Evolutionary conservation across 2,797 vertebrate species (phyloP).

Genomic region (Coilia nasus): DNA sequence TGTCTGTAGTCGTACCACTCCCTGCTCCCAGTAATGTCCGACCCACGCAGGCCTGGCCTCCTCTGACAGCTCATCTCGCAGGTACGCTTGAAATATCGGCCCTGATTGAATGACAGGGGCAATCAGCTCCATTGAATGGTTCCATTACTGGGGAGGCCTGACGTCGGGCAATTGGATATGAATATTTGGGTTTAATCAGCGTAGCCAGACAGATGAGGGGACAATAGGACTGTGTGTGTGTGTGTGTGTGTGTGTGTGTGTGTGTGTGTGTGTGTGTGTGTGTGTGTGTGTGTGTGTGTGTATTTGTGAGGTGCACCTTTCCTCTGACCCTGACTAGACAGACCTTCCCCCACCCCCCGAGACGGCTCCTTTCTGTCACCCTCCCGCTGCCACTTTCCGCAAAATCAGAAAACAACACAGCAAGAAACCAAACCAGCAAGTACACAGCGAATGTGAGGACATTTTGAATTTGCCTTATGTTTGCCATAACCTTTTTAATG

Average conservation of each 20-base stretch:
- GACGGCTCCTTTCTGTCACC: neutral
- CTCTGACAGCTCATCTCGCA: slow-evolving; percentile 20
- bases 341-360: neutral
- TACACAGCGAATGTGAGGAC: no score
- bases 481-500: no score
- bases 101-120: slow-evolving; percentile 17
- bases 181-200: slow-evolving; percentile 25
- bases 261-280: slow-evolving; percentile 24
- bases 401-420: neutral
- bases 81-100: neutral
- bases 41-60: neutral
- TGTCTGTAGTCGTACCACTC: neutral
- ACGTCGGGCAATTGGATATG: slow-evolving; percentile 20
- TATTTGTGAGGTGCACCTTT: neutral
- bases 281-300: neutral
- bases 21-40: neutral
- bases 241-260: slow-evolving; percentile 34
- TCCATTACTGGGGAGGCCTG: neutral
- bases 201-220: neutral
- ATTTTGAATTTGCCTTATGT: no score
- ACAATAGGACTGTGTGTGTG: slow-evolving; percentile 15
- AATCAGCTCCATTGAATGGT: slow-evolving; percentile 18
- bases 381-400: neutral
- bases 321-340: slow-evolving; percentile 4
- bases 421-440: neutral